Conservation (phyloP, 2,797 vertebrate genomes). For the Halcyon leucocephala region DNA sequence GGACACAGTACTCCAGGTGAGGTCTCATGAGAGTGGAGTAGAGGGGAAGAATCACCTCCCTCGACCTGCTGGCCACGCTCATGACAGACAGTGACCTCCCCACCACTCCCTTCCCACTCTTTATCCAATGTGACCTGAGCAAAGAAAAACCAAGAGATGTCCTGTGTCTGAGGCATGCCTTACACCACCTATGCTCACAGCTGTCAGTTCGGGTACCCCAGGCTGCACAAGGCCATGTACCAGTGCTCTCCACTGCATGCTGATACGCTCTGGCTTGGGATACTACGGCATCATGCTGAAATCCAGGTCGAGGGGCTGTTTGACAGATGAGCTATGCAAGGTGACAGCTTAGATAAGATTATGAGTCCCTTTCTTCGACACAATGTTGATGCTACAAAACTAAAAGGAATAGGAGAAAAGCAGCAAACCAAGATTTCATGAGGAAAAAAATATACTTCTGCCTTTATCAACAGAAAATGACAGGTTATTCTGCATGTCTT, state of each 20-base stretch:
- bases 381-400: background rate
- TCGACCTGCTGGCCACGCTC: background rate
- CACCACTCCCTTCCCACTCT: background rate
- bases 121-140: background rate
- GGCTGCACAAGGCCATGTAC: background rate
- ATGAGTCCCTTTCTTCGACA: background rate
- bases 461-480: background rate
- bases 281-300: background rate
- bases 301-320: background rate
- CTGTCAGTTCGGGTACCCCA: background rate
- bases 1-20: too few relatives aligned
- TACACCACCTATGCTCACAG: background rate
- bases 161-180: background rate
- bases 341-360: constrained; percentile 12
- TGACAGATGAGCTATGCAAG: background rate
- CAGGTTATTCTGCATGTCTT: background rate
- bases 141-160: background rate
- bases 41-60: too few relatives aligned
- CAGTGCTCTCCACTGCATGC: background rate
- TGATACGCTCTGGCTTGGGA: background rate
- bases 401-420: background rate
- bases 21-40: too few relatives aligned
- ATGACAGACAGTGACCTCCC: background rate
- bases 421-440: background rate
- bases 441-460: background rate